These are phyloP conservation scores for Polyergus mexicanus DNA, from an alignment of 1,140 invertebrate species.

Conservation along the genomic window DNA sequence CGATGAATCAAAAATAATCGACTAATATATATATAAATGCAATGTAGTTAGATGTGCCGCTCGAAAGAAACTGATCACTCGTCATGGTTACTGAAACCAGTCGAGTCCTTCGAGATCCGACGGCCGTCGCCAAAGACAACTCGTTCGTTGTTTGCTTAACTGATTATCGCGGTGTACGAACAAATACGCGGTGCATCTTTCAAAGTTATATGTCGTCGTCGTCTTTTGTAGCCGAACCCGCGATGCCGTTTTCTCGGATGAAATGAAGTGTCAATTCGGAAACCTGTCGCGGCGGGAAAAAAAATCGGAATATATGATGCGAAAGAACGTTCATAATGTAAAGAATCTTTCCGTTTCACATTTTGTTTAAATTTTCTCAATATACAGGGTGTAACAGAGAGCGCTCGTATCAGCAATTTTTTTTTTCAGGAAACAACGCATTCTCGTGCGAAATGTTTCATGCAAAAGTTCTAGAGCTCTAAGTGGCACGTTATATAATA, in stretches of 20 bases:
- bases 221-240: conserved; percentile 42
- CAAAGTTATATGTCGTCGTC: conserved; percentile 56
- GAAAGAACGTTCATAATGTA: background rate
- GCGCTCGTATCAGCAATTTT: too few relatives aligned
- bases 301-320: conserved; percentile 16
- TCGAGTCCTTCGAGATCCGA: conserved; percentile 69
- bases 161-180: conserved; percentile 69
- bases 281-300: conserved; percentile 38
- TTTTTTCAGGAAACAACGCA: too few relatives aligned
- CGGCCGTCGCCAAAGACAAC: conserved; percentile 66
- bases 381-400: too few relatives aligned
- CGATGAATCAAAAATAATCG: background rate
- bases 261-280: conserved; percentile 56
- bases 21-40: conserved; percentile 43
- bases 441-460: too few relatives aligned
- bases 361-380: background rate
- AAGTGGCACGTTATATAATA: too few relatives aligned
- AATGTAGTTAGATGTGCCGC: conserved; percentile 68
- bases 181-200: conserved; percentile 73
- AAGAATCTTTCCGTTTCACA: background rate
- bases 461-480: too few relatives aligned
- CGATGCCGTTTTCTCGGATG: conserved; percentile 35
- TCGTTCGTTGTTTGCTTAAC: conserved; percentile 69
- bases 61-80: conserved; percentile 69
- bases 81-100: conserved; percentile 42